These are phyloP conservation scores for Isotomurus palustris DNA, from an alignment of 2,888 invertebrate genomes.

Conservation along the genomic window DNA sequence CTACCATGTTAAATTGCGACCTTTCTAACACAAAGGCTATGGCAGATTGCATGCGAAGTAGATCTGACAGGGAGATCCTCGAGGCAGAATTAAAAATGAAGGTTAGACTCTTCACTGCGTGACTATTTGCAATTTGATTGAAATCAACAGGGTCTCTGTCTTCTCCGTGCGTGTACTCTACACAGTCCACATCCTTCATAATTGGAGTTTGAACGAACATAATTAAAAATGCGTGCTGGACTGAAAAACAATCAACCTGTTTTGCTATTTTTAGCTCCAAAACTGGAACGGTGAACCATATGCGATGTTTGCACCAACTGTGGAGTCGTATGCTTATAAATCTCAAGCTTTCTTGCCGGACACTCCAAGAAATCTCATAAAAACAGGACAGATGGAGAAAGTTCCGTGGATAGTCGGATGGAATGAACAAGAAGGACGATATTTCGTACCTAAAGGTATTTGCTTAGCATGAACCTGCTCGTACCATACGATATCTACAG, in stretches of 20 bases:
- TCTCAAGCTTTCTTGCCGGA: constrained; percentile 7
- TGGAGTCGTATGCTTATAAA: not conserved
- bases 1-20: constrained; percentile 17
- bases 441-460: constrained; percentile 1
- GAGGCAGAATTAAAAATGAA: constrained; percentile 5
- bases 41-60: constrained; percentile 12
- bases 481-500: not conserved
- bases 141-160: no score
- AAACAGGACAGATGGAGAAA: not conserved
- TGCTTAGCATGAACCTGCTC: not conserved
- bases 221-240: no score
- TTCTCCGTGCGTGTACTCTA: no score
- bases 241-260: not conserved
- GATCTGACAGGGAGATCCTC: constrained; percentile 15
- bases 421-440: constrained; percentile 53
- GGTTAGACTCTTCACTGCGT: no score
- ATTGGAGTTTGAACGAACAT: no score
- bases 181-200: no score
- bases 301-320: constrained; percentile 5
- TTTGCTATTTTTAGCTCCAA: not conserved
- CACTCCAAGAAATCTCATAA: constrained; percentile 10
- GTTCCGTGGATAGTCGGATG: constrained; percentile 50
- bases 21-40: not conserved
- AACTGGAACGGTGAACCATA: constrained; percentile 9
- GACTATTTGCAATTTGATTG: no score